These are phyloP conservation scores for Tonatia bakeri DNA, from an alignment of 2,113 vertebrate species.

Conservation along the genomic window DNA sequence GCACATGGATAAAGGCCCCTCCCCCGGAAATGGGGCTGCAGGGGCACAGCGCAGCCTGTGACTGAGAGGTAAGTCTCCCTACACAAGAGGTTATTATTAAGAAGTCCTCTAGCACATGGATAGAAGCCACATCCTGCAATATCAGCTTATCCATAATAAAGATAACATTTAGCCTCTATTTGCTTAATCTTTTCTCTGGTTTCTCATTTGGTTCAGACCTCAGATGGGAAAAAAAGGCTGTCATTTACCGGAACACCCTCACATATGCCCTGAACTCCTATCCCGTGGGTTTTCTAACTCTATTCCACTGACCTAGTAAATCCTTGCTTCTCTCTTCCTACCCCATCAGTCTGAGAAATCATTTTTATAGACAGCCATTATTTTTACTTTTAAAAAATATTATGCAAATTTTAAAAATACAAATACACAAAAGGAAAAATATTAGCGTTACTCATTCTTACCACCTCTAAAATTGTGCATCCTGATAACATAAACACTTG, in stretches of 20 bases:
- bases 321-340: background rate
- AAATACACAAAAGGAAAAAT: background rate
- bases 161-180: background rate
- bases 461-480: background rate
- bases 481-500: background rate
- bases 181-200: background rate
- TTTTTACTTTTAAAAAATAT: background rate
- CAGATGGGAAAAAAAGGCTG: background rate
- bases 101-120: background rate
- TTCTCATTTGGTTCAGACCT: background rate
- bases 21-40: background rate
- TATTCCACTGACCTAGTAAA: background rate
- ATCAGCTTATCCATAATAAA: background rate
- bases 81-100: background rate
- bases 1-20: background rate
- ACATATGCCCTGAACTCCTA: background rate
- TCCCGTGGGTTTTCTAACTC: background rate
- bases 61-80: background rate
- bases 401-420: background rate
- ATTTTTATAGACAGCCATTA: background rate
- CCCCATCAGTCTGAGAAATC: background rate
- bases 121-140: background rate
- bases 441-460: background rate
- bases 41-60: background rate
- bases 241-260: background rate